phyloP scores from a whole-genome alignment of 2,113 vertebrate genomes.

The Bufo gargarizans region DNA sequence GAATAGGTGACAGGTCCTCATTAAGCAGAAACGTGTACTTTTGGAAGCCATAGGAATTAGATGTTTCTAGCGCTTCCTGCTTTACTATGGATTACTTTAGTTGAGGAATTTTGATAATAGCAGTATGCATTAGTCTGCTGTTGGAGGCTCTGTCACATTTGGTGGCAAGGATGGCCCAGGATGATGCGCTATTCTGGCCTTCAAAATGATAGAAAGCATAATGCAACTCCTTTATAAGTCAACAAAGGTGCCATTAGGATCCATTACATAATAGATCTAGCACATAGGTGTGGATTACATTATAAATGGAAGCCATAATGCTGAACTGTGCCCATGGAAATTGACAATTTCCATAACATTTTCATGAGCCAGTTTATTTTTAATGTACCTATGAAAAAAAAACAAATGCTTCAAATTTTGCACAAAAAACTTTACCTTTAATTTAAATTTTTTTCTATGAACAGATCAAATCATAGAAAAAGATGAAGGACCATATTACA shows the following conservation, averaged over 20 bases:
- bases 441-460: conserved; percentile 76
- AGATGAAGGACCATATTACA: conserved; percentile 99
- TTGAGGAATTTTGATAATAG: not conserved
- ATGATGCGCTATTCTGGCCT: not conserved
- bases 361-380: not conserved
- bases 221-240: not conserved
- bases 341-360: not conserved
- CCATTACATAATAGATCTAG: not conserved
- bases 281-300: not conserved
- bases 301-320: not conserved
- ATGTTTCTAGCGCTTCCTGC: not conserved
- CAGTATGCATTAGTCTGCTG: not conserved
- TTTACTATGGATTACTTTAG: not conserved
- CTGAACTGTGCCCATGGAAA: not conserved
- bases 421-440: not conserved
- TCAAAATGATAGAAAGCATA: not conserved
- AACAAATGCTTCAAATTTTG: not conserved
- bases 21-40: too few species aligned
- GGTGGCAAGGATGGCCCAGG: not conserved
- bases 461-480: conserved; percentile 98
- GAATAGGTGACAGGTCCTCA: too few species aligned
- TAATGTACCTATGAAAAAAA: not conserved
- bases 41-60: not conserved
- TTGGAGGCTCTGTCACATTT: not conserved
- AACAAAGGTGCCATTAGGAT: too few species aligned